phyloP scores from a whole-genome alignment of 2,113 vertebrate genomes.

The Pedionomus torquatus region DNA sequence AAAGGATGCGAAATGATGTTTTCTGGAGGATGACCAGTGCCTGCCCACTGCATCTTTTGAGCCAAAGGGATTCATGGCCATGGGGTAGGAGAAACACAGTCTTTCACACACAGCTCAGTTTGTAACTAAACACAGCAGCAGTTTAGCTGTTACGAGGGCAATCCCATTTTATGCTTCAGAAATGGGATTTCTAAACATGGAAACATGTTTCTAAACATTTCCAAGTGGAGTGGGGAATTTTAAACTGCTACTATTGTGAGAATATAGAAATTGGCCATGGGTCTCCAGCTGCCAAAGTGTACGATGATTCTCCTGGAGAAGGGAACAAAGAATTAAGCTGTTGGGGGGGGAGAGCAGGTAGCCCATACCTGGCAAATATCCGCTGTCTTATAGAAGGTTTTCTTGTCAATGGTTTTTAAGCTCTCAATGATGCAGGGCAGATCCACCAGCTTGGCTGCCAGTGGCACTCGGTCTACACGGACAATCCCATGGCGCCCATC shows the following conservation, averaged over 20 bases:
- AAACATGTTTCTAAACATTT: no score
- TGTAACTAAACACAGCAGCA: background rate
- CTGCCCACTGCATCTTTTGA: background rate
- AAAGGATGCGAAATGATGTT: background rate
- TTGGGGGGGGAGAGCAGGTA: background rate
- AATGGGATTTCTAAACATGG: background rate
- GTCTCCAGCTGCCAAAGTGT: background rate
- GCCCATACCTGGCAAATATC: constrained; percentile 92
- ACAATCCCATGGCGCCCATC: constrained; percentile 91
- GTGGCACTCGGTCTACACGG: constrained; percentile 86
- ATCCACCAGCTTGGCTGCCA: constrained; percentile 92
- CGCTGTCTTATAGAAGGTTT: constrained; percentile 94
- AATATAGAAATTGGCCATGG: background rate
- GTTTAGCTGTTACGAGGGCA: background rate
- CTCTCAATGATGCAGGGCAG: constrained; percentile 91
- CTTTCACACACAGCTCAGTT: background rate
- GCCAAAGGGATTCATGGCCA: background rate
- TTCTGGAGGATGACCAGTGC: background rate
- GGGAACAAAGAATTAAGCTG: background rate
- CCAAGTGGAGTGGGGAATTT: background rate
- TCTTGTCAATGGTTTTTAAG: constrained; percentile 93
- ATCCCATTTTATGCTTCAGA: background rate
- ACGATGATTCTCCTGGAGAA: background rate
- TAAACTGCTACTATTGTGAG: background rate
- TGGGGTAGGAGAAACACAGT: rapidly evolving